Base-by-base conservation (phyloP, 2,113 vertebrate genomes). In the Apodemus sylvaticus region DNA sequence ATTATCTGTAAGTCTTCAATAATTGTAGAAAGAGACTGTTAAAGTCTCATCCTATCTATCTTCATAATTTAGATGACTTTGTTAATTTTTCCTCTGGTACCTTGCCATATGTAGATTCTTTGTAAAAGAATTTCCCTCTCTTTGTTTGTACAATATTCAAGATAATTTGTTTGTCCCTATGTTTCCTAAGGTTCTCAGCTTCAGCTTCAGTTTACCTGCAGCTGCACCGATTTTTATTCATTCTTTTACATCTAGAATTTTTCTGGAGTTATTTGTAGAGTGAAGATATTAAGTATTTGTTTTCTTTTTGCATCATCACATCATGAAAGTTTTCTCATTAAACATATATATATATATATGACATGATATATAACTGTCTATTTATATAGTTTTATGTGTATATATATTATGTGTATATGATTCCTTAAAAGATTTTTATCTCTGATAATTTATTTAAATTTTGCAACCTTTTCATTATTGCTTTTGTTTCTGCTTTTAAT, bases 351-450 rank as follows among this genome's bases (percentile, higher is more conserved):
- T 48, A 48, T 48, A 58, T n/a, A 55, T 81, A 9, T 22, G 55
- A 12, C 5, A 58, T 51, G 39, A 36, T 9, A 82, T 71, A 64
- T 31, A 22, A 53, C 16, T 53, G 53, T 13, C 53, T 53, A 53
- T 48, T 24, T 13, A 16, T 34, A 20, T 45, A 22, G 24, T 20
- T 13, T 7, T 62, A 12, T 73, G 16, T 45, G 12, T 68, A 31
- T 68, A 34, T n/a, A 73, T 82, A n/a, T n/a, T n/a, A n/a, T n/a
- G n/a, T n/a, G n/a, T n/a, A 34, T 71, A 14, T 26, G 7, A 16
- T 39, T 93, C 39, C n/a, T 42, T n/a, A 42, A 86, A 60, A 17
- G 16, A n/a, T 42, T 78, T 78, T 91, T 78, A 26, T 82, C 86
- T 94, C 29, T 53, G 60, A 51, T 8, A 2, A 5, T 5, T 88